phyloP scores from a whole-genome alignment of 92 coral and sea anemone species.

The Palythoa caribaeorum region DNA sequence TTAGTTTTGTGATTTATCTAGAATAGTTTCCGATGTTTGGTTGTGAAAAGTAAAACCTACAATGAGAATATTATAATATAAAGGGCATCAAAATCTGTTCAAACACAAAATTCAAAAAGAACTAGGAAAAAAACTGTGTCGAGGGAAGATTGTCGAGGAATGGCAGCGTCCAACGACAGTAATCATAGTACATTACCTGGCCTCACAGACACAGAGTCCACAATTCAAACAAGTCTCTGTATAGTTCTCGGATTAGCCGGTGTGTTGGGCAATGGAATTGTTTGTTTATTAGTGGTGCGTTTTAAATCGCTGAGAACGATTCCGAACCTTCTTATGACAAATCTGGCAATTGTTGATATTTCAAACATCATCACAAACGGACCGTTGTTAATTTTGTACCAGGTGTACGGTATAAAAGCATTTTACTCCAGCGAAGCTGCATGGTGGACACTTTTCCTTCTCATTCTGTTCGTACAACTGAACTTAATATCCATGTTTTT shows the following conservation, averaged over 20 bases:
- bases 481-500: background rate
- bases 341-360: slow-evolving; percentile 6
- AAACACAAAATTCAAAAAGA: too few relatives aligned
- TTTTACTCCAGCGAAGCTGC: background rate
- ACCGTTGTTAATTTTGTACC: background rate
- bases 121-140: too few relatives aligned
- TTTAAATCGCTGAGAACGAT: slow-evolving; percentile 22
- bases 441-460: background rate
- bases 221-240: background rate
- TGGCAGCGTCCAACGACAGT: too few relatives aligned
- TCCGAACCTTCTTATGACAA: slow-evolving; percentile 2
- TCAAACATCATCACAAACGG: background rate
- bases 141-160: too few relatives aligned
- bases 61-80: too few relatives aligned
- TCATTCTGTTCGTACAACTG: background rate
- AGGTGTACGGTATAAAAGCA: background rate
- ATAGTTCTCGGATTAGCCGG: background rate
- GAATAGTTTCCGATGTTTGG: too few relatives aligned
- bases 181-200: too few relatives aligned
- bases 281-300: slow-evolving; percentile 3
- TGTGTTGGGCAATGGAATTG: slow-evolving; percentile 3
- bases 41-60: too few relatives aligned
- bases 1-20: too few relatives aligned
- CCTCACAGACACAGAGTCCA: too few relatives aligned
- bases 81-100: too few relatives aligned